Evolutionary conservation across 2,797 vertebrate species (phyloP).

Genomic region (Rhinella marina): DNA sequence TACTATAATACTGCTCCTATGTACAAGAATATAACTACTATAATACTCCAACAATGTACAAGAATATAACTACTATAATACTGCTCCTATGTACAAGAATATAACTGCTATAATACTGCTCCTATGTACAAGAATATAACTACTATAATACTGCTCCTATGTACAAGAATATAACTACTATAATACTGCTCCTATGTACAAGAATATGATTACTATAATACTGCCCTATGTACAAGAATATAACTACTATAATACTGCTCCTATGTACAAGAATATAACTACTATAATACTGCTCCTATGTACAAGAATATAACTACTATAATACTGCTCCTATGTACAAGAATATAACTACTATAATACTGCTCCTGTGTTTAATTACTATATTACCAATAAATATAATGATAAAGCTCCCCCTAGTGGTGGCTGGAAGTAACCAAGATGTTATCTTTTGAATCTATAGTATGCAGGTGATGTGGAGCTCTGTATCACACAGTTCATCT

Average conservation of each 20-base stretch:
- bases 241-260: background rate
- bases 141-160: background rate
- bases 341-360: background rate
- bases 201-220: too few relatives aligned
- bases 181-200: background rate
- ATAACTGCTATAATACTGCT: slow-evolving; percentile 11
- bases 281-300: background rate
- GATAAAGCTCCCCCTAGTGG: background rate
- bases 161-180: background rate
- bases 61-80: slow-evolving; percentile 21
- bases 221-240: too few relatives aligned
- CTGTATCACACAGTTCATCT: too few relatives aligned
- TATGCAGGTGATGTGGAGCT: too few relatives aligned
- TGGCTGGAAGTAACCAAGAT: too few relatives aligned
- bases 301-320: background rate
- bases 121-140: background rate
- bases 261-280: background rate
- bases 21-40: slow-evolving; percentile 14
- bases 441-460: too few relatives aligned
- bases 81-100: slow-evolving; percentile 4
- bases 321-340: background rate
- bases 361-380: background rate
- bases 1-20: slow-evolving; percentile 18
- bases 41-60: background rate
- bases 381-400: background rate